Percentiles rank a stretch among this genome's conserved stretches.
Evolutionary conservation across 2,888 invertebrate genomes (phyloP).

Genomic region (Mesopsocus fuscifrons): DNA sequence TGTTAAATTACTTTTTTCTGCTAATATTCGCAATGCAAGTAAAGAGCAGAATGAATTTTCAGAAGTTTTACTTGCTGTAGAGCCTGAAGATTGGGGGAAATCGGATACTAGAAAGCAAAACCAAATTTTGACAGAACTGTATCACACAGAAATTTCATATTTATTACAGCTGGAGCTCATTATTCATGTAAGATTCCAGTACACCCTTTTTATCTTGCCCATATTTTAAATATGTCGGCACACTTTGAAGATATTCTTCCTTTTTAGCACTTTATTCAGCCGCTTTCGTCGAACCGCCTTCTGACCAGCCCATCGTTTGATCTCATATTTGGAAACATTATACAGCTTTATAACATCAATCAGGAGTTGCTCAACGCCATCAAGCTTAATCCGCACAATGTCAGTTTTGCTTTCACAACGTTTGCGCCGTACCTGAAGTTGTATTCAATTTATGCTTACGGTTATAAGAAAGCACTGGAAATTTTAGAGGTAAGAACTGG

Average conservation of each 20-base stretch:
- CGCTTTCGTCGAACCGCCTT: constrained; percentile 31
- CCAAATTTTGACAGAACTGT: no score
- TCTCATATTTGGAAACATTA: constrained; percentile 40
- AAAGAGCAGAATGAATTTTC: no score
- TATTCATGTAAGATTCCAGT: neutral
- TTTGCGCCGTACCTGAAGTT: constrained; percentile 59
- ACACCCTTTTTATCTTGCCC: constrained; percentile 1
- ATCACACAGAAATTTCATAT: neutral
- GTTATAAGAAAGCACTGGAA: constrained; percentile 41
- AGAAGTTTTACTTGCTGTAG: no score
- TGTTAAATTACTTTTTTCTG: no score
- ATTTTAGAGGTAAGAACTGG: constrained; percentile 34
- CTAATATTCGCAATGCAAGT: no score
- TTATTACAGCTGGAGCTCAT: neutral
- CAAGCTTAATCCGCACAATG: constrained; percentile 32
- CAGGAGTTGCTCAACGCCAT: constrained; percentile 37
- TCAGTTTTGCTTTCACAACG: constrained; percentile 44
- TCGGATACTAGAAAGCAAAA: no score
- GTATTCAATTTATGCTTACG: constrained; percentile 58
- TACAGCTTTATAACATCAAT: constrained; percentile 41
- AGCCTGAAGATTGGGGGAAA: no score
- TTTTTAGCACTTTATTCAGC: constrained; percentile 35
- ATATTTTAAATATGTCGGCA: neutral
- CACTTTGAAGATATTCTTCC: no score
- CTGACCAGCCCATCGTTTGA: constrained; percentile 30